Conservation (phyloP, 2,888 invertebrate genomes). For the Dorcus hopei region DNA sequence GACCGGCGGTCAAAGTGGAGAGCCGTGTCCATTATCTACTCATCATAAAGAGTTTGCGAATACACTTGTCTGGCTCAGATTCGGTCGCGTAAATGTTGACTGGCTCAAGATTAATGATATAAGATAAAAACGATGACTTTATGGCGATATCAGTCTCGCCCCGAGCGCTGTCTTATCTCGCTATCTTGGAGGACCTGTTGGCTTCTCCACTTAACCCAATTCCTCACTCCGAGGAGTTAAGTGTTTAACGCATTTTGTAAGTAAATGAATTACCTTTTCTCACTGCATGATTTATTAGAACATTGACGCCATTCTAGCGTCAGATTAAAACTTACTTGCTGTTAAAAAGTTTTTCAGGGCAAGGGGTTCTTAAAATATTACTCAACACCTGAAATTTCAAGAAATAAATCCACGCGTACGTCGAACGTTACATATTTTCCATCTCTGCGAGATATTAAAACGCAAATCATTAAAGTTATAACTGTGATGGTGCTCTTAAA, state of each 20-base stretch:
- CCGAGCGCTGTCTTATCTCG: slow-evolving; percentile 1
- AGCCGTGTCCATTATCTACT: neutral
- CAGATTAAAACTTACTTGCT: neutral
- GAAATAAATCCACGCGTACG: too few relatives aligned
- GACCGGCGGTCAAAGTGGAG: neutral
- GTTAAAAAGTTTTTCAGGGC: too few relatives aligned
- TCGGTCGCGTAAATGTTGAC: slow-evolving; percentile 31
- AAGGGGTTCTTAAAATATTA: too few relatives aligned
- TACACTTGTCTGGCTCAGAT: slow-evolving; percentile 31
- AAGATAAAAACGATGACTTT: slow-evolving; percentile 41
- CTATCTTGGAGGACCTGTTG: slow-evolving; percentile 35
- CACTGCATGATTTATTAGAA: slow-evolving; percentile 1
- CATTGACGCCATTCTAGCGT: neutral
- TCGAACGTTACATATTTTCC: too few relatives aligned
- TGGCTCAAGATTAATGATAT: slow-evolving; percentile 37
- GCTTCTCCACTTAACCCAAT: slow-evolving; percentile 35
- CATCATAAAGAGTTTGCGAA: slow-evolving; percentile 23
- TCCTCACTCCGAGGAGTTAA: slow-evolving; percentile 23
- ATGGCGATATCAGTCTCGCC: slow-evolving; percentile 33
- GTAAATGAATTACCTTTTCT: slow-evolving; percentile 28
- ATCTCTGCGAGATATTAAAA: too few relatives aligned
- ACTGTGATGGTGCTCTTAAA: too few relatives aligned
- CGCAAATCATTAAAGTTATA: too few relatives aligned
- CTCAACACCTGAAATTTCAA: too few relatives aligned
- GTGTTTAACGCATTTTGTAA: slow-evolving; percentile 31